Conservation (phyloP, 2,888 invertebrate species). For the Esperia sulphurella region DNA sequence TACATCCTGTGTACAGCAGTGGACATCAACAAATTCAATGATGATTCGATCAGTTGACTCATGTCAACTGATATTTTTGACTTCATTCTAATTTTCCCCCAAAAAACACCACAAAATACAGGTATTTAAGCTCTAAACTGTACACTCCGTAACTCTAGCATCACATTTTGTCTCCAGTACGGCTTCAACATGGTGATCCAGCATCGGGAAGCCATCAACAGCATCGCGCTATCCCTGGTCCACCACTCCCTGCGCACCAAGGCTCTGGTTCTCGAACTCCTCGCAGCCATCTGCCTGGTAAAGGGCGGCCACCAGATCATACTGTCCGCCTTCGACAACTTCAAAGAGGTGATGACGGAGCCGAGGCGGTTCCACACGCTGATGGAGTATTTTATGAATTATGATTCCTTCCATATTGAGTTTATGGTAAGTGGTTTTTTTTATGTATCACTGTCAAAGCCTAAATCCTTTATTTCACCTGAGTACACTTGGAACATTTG, state of each 20-base stretch:
- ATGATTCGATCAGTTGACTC: too few species aligned
- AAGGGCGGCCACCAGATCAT: constrained; percentile 99
- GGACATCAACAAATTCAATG: too few species aligned
- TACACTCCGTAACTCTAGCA: too few species aligned
- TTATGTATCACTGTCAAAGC: too few species aligned
- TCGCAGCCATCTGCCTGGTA: constrained; percentile 98
- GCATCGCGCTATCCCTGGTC: constrained; percentile 96
- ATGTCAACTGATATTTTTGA: too few species aligned
- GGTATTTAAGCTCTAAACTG: too few species aligned
- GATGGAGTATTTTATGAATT: constrained; percentile 98
- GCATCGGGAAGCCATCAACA: constrained; percentile 98
- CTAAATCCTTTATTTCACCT: too few species aligned
- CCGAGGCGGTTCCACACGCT: constrained; percentile 97
- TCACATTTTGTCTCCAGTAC: constrained; percentile 79
- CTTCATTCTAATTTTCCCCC: too few species aligned
- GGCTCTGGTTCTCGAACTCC: constrained; percentile 95
- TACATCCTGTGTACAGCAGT: too few species aligned
- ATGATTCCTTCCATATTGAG: constrained; percentile 97
- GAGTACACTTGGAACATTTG: too few species aligned
- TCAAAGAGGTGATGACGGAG: constrained; percentile 91
- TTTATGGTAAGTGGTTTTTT: constrained; percentile 88
- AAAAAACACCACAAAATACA: too few species aligned
- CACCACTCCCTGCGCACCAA: constrained; percentile 98
- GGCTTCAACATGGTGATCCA: constrained; percentile 99
- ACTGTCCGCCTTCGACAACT: constrained; percentile 97